Conservation (phyloP, 2,888 invertebrate genomes). For the Caenorhabditis sp. region DNA sequence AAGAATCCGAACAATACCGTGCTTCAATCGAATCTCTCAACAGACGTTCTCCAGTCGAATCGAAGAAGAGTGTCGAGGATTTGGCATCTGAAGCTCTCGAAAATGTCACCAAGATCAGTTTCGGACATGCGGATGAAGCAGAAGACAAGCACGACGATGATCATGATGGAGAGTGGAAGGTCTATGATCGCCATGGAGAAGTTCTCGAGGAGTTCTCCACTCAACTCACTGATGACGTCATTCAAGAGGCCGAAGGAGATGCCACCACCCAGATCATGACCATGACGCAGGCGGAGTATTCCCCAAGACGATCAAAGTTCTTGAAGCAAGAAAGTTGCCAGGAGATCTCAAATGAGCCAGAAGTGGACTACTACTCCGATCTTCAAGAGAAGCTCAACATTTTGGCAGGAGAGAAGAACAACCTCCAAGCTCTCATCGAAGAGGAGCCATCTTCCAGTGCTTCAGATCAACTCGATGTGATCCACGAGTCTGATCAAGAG, state of each 20-base stretch:
- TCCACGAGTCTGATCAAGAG: conserved; percentile 66
- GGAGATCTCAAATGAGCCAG: conserved; percentile 74
- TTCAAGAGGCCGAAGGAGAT: conserved; percentile 69
- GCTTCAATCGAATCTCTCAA: conserved; percentile 58
- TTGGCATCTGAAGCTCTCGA: conserved; percentile 47
- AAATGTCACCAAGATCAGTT: conserved; percentile 60
- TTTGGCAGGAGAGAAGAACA: conserved; percentile 68
- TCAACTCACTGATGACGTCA: conserved; percentile 67
- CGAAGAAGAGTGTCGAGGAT: conserved; percentile 48
- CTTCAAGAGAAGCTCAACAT: conserved; percentile 74
- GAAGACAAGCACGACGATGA: conserved; percentile 49
- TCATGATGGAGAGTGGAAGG: conserved; percentile 69
- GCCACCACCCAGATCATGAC: conserved; percentile 52
- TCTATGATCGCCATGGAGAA: conserved; percentile 66
- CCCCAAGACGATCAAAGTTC: conserved; percentile 45
- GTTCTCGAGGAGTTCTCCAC: conserved; percentile 71
- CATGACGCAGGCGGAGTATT: conserved; percentile 38
- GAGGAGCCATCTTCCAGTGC: conserved; percentile 63
- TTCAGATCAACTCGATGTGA: conserved; percentile 66
- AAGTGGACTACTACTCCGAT: conserved; percentile 76
- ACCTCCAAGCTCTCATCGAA: conserved; percentile 54
- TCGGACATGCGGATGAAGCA: conserved; percentile 52
- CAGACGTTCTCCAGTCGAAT: conserved; percentile 26
- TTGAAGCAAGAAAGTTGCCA: conserved; percentile 74
- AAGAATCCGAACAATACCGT: conserved; percentile 50